phyloP scores from a whole-genome alignment of 2,113 vertebrate genomes.

The Garra rufa region DNA sequence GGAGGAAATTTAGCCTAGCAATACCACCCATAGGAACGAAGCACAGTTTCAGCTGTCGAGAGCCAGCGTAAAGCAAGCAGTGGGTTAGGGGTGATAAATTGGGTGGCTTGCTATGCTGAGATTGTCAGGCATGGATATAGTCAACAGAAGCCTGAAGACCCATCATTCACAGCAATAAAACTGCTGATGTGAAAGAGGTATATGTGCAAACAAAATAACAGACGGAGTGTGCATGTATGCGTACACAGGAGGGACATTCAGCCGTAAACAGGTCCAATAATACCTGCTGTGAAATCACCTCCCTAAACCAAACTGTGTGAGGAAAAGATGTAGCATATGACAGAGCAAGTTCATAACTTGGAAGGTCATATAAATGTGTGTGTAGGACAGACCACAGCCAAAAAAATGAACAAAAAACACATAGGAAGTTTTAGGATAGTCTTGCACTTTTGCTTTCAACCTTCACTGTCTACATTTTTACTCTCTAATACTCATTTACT shows the following conservation, averaged over 20 bases:
- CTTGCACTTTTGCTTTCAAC: not conserved
- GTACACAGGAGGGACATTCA: not conserved
- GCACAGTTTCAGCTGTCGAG: not conserved
- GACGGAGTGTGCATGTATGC: not conserved
- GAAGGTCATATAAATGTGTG: not conserved
- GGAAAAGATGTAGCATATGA: not conserved
- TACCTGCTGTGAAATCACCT: slow-evolving; percentile 21
- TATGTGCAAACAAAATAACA: not conserved
- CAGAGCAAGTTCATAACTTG: not conserved
- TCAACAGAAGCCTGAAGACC: slow-evolving; percentile 43
- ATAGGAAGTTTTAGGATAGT: not conserved
- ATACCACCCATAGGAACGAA: too few relatives aligned
- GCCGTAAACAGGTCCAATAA: not conserved
- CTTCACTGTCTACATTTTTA: not conserved
- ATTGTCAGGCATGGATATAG: slow-evolving; percentile 51
- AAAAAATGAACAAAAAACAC: not conserved
- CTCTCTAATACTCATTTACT: not conserved
- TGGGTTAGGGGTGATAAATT: slow-evolving; percentile 49
- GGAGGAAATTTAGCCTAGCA: not conserved
- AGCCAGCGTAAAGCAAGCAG: slow-evolving; percentile 8
- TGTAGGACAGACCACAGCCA: not conserved
- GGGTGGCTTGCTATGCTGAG: not conserved
- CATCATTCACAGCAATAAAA: slow-evolving; percentile 54
- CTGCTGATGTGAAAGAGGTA: slow-evolving; percentile 11
- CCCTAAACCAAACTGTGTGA: not conserved